Evolutionary conservation across 1,140 invertebrate species (phyloP).

Genomic region (Cryptotermes secundus): DNA sequence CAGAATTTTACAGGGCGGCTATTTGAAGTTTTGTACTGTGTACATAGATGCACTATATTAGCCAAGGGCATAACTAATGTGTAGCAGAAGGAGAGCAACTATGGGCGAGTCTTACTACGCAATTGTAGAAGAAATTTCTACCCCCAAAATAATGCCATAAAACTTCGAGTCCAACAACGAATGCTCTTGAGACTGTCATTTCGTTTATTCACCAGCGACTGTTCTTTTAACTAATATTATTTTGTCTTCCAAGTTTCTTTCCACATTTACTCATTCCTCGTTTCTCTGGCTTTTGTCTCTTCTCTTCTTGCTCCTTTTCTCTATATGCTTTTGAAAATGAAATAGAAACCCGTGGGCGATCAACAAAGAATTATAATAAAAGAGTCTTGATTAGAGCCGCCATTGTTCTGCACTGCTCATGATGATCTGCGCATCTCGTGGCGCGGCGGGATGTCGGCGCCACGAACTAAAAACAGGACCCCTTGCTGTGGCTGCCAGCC

Average conservation of each 20-base stretch:
- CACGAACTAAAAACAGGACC: conserved; percentile 15
- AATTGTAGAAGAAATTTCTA: too few relatives aligned
- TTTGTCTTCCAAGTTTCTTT: background rate
- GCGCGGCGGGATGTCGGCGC: conserved; percentile 12
- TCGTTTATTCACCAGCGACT: background rate
- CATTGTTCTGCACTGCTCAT: conserved; percentile 18
- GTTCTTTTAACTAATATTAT: background rate
- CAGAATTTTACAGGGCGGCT: too few relatives aligned
- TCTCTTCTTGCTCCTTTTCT: background rate
- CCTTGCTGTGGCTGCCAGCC: conserved; percentile 4
- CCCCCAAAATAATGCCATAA: too few relatives aligned
- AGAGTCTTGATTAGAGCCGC: conserved; percentile 10
- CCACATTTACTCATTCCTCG: background rate
- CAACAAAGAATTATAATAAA: conserved; percentile 21
- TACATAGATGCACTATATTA: too few relatives aligned
- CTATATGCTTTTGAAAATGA: conserved; percentile 6
- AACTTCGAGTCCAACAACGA: background rate
- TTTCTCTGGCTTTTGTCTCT: background rate
- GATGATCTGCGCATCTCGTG: conserved; percentile 9
- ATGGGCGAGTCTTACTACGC: too few relatives aligned
- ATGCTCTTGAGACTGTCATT: background rate
- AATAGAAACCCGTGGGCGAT: conserved; percentile 12
- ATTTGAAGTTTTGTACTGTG: too few relatives aligned
- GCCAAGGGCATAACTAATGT: too few relatives aligned
- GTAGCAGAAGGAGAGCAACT: too few relatives aligned